A percentile compares a stretch with the other conserved stretches of the same genome.
phyloP scores from a whole-genome alignment of 2,888 invertebrate genomes.

The Coremacera marginata region DNA sequence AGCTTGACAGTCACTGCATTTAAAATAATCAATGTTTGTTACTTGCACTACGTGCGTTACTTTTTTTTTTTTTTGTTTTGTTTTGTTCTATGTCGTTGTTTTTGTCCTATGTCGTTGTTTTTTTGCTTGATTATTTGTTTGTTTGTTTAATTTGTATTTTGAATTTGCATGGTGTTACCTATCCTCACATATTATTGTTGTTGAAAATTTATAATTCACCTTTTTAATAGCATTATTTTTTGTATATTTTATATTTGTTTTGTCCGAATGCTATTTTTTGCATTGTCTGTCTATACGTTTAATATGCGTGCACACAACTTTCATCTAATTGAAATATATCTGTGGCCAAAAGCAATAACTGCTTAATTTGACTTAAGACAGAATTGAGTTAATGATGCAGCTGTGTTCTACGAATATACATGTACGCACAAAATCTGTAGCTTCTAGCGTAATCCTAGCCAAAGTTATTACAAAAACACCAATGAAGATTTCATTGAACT shows the following conservation, averaged over 20 bases:
- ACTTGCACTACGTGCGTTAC: not conserved
- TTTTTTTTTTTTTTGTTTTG: not conserved
- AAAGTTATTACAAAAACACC: no score
- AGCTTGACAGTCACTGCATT: not conserved
- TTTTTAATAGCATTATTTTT: not conserved
- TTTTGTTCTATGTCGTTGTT: conserved; percentile 4
- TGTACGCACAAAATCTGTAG: no score
- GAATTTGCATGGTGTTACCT: conserved; percentile 18
- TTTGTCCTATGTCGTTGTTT: conserved; percentile 22
- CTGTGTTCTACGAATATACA: no score
- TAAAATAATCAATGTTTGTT: not conserved
- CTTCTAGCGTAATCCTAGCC: no score
- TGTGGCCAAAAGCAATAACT: no score
- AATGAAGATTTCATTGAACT: no score
- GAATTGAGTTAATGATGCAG: no score
- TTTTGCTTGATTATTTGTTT: not conserved
- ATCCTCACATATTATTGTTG: not conserved
- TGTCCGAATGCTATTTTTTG: conserved; percentile 21
- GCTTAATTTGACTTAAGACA: no score
- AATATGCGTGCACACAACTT: not conserved
- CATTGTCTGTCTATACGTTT: conserved; percentile 2
- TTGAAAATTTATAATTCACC: conserved; percentile 21
- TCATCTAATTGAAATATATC: no score
- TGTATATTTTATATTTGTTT: conserved; percentile 31
- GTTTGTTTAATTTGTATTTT: conserved; percentile 27